phyloP scores from a whole-genome alignment of 2,888 invertebrate genomes.

The Pocota personata region DNA sequence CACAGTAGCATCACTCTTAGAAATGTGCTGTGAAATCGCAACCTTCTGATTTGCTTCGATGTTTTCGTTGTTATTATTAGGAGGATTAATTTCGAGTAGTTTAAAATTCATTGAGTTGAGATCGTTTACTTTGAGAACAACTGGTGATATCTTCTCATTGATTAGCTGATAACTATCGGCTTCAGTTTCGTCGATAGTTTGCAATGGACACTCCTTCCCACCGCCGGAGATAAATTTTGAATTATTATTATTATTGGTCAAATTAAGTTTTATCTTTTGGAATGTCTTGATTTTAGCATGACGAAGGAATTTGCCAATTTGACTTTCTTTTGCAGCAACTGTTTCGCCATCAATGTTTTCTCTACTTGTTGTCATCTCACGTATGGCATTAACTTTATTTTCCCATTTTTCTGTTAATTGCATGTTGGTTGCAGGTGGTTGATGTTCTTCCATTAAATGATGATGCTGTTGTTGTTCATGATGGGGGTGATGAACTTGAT shows the following conservation, averaged over 20 bases:
- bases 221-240: conserved; percentile 22
- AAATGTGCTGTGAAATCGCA: conserved; percentile 21
- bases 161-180: conserved; percentile 80
- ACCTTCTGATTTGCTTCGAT: background rate
- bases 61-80: conserved; percentile 49
- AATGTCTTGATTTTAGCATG: conserved; percentile 80
- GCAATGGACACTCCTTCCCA: conserved; percentile 74
- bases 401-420: conserved; percentile 70
- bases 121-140: conserved; percentile 71
- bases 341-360: conserved; percentile 15
- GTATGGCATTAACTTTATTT: conserved; percentile 50
- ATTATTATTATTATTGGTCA: conserved; percentile 76
- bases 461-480: conserved; percentile 76
- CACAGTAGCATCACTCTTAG: background rate
- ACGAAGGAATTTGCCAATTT: conserved; percentile 79
- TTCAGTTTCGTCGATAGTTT: conserved; percentile 81
- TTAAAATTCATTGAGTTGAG: conserved; percentile 56
- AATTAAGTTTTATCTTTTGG: conserved; percentile 80
- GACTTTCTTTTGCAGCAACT: conserved; percentile 52
- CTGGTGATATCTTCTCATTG: conserved; percentile 77
- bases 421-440: conserved; percentile 78
- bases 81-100: conserved; percentile 39
- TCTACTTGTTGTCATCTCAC: conserved; percentile 38
- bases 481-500: conserved; percentile 79
- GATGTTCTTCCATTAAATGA: conserved; percentile 78